These are phyloP conservation scores for Mythimna pallens DNA, from an alignment of 2,888 invertebrate genomes.

Conservation along the genomic window DNA sequence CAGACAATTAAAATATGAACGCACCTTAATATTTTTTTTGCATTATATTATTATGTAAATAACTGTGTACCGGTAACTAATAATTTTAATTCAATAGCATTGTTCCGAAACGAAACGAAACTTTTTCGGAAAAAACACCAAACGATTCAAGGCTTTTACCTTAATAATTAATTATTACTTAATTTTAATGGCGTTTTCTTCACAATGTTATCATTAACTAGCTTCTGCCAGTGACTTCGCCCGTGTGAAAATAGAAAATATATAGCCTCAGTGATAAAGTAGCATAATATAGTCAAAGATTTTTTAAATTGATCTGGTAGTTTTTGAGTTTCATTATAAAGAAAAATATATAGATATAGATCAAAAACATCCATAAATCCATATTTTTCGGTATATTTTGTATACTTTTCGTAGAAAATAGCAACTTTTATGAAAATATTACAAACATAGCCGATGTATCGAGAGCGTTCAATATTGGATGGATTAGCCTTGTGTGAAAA, in stretches of 20 bases:
- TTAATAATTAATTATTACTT: too few relatives aligned
- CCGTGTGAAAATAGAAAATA: too few relatives aligned
- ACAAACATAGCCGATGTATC: neutral
- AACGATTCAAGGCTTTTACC: too few relatives aligned
- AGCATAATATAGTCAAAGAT: too few relatives aligned
- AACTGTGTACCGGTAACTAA: neutral
- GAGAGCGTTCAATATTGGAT: slow-evolving; percentile 11
- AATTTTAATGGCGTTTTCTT: too few relatives aligned
- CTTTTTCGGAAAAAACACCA: too few relatives aligned
- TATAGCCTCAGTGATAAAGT: too few relatives aligned
- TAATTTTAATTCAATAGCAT: neutral
- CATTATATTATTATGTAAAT: neutral
- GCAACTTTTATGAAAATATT: neutral
- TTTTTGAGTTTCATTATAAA: too few relatives aligned
- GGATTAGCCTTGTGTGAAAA: slow-evolving; percentile 10
- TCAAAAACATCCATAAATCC: neutral
- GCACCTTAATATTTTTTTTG: neutral
- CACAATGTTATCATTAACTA: too few relatives aligned
- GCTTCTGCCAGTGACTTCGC: too few relatives aligned
- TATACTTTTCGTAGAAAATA: neutral
- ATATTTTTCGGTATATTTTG: neutral
- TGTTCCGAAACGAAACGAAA: neutral
- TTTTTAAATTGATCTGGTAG: too few relatives aligned
- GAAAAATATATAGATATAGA: neutral
- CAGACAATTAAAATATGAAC: neutral